phyloP scores from a whole-genome alignment of 2,797 vertebrate species.

The Falco cherrug region DNA sequence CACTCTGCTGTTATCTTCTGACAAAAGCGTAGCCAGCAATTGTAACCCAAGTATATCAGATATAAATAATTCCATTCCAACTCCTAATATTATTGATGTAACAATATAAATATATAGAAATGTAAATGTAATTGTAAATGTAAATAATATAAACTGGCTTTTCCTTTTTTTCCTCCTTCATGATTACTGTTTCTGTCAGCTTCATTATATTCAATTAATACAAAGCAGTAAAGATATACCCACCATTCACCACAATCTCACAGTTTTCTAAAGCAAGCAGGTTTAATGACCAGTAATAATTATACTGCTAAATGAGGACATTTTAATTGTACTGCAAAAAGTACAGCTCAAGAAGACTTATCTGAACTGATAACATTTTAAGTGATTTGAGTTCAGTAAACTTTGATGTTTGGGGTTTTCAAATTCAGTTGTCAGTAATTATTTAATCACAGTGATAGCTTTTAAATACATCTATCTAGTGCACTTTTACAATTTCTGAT shows the following conservation, averaged over 20 bases:
- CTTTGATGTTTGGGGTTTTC: accelerated
- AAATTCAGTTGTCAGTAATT: neutral
- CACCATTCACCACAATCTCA: neutral
- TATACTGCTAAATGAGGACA: neutral
- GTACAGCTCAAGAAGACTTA: neutral
- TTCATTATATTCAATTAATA: neutral
- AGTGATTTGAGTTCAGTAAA: neutral
- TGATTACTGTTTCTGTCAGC: neutral
- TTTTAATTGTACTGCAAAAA: neutral
- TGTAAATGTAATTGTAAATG: no score
- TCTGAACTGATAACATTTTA: neutral
- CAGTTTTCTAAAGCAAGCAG: neutral
- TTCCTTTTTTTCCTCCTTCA: neutral
- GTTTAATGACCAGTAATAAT: neutral
- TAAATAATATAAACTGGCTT: neutral
- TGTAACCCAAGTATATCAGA: neutral
- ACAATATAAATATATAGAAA: no score
- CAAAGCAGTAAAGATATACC: neutral
- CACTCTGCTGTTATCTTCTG: neutral
- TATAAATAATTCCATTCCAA: neutral
- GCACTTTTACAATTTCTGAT: neutral
- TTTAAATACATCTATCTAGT: neutral
- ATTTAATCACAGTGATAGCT: neutral
- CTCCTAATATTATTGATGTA: neutral
- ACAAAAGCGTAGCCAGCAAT: neutral